These are phyloP conservation scores for Lemur catta DNA, from an alignment of 2,797 vertebrate genomes.

Conservation along the genomic window DNA sequence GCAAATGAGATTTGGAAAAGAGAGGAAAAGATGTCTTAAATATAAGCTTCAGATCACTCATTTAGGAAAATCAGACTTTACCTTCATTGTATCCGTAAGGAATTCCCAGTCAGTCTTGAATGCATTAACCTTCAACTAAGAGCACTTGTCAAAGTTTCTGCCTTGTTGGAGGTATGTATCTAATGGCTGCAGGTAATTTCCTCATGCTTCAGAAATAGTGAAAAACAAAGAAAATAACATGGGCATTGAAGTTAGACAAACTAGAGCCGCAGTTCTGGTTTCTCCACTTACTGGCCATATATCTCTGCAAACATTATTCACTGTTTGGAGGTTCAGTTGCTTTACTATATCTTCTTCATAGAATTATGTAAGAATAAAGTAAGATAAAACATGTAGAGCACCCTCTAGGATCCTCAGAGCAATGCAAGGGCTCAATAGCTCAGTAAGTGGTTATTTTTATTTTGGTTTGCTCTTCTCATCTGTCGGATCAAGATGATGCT, in stretches of 20 bases:
- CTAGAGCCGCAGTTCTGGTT: background rate
- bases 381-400: background rate
- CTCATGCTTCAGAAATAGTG: background rate
- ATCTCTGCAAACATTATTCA: background rate
- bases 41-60: background rate
- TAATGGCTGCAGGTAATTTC: background rate
- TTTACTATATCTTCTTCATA: background rate
- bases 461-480: constrained; percentile 5
- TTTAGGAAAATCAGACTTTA: constrained; percentile 27
- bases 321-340: background rate
- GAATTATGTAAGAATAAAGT: background rate
- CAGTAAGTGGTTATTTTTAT: background rate
- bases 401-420: background rate
- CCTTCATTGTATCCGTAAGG: background rate
- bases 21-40: background rate
- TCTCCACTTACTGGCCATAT: background rate
- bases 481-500: background rate
- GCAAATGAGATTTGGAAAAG: background rate
- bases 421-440: background rate
- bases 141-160: background rate
- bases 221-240: background rate
- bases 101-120: constrained; percentile 12
- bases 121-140: background rate
- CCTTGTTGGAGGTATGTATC: background rate
- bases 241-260: background rate